Conservation (phyloP, 2,888 invertebrate genomes). For the Scaeva pyrastri region DNA sequence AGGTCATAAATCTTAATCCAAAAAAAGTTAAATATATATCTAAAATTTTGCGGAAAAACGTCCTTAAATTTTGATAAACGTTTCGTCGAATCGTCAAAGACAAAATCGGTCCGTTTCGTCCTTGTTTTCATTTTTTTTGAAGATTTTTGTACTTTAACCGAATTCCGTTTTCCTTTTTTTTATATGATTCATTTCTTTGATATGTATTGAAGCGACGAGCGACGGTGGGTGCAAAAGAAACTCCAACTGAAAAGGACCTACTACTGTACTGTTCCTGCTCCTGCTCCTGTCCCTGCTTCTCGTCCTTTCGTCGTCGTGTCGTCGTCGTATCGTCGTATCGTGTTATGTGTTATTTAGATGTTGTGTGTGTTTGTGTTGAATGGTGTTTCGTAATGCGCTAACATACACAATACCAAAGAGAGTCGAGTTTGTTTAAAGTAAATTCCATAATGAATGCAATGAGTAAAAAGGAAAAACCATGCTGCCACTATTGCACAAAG, state of each 20-base stretch:
- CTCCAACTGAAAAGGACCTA: slow-evolving; percentile 58
- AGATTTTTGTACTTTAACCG: slow-evolving; percentile 7
- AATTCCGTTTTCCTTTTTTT: slow-evolving; percentile 28
- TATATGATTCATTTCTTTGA: slow-evolving; percentile 70
- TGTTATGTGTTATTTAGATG: background rate
- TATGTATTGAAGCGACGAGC: slow-evolving; percentile 54
- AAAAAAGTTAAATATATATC: slow-evolving; percentile 26
- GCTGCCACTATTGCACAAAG: slow-evolving; percentile 54
- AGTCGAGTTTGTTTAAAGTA: slow-evolving; percentile 41
- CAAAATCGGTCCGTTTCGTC: slow-evolving; percentile 4
- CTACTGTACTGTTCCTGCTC: no score
- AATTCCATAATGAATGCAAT: slow-evolving; percentile 59
- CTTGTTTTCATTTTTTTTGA: background rate
- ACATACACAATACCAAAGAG: slow-evolving; percentile 26
- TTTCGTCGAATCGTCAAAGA: background rate
- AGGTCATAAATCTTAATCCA: slow-evolving; percentile 79
- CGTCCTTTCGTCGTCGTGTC: slow-evolving; percentile 2
- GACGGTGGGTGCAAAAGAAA: slow-evolving; percentile 70
- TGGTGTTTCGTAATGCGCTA: slow-evolving; percentile 69
- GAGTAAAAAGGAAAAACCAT: slow-evolving; percentile 59
- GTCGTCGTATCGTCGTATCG: no score
- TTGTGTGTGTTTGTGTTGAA: slow-evolving; percentile 25
- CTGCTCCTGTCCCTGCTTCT: no score
- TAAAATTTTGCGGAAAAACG: background rate
- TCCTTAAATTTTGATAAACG: background rate